Evolutionary conservation across 2,113 vertebrate species (phyloP), one percentile per base, ranked within the genome.

Genomic region (Corythaixoides concolor): DNA sequence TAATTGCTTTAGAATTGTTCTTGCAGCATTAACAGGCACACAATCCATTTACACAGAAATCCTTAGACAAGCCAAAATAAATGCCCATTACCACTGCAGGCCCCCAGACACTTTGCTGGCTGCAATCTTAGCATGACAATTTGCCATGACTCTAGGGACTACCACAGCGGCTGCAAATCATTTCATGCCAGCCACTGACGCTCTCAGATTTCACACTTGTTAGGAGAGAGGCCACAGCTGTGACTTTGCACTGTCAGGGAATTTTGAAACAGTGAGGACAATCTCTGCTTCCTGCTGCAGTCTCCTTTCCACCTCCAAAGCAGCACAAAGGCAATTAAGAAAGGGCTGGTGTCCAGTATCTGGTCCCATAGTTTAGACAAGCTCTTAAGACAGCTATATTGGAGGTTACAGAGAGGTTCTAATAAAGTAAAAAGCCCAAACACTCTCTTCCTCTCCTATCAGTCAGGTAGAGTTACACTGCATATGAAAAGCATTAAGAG

Each of bases 201-300:
- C 72, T 74, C 92, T 89, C 79, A 64, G 43, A 75, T 94, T 94
- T 89, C 90, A 66, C 84, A 55, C 26, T 78, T 37, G 30, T 74
- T n/a, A 79, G 73, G 45, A 89, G 67, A 76, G 72, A 89, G 83
- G 68, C 58, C 69, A 85, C 52, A 87, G 90, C 76, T 93, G 68
- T 79, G 53, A 90, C 86, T 93, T 92, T 84, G 84, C 77, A 66
- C 53, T 58, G 50, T 78, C 79, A 90, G 79, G 60, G 86, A 86
- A 95, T 72, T 94, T 50, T 15, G 3, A 68, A 80, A 78, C 72
- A 84, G n/a, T 0, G 0, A 74, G 43, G 50, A 56, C 39, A 88
- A 58, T 12, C 35, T 94, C 53, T 73, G 39, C 45, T 39, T 87
- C 5, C 4, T 66, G 53, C 58, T 55, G 41, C 8, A 64, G 62